Percentiles rank a stretch among this genome's conserved stretches.
Conservation (phyloP, 2,113 vertebrate genomes). For the Butastur rufipennis region DNA sequence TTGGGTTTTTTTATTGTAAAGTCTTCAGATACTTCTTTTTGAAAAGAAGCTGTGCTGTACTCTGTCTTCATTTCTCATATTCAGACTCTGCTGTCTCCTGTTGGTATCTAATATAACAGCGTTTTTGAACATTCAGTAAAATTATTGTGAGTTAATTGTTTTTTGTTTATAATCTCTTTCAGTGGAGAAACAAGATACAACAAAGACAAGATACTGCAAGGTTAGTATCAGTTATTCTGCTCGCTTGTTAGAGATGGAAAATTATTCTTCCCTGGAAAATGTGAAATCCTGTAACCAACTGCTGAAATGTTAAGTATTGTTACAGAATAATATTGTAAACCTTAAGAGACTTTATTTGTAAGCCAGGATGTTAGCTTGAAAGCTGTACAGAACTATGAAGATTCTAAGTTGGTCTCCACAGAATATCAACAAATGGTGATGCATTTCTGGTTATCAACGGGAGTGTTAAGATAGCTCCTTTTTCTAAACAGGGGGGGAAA, state of each 20-base stretch:
- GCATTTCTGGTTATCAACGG: not conserved
- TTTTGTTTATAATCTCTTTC: conserved; percentile 30
- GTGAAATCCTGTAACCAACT: not conserved
- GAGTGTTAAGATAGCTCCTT: not conserved
- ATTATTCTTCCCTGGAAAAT: not conserved
- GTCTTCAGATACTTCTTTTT: not conserved
- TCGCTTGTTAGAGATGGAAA: not conserved
- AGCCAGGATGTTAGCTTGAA: not conserved
- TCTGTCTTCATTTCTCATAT: not conserved
- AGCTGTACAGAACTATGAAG: not conserved
- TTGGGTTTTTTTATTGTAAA: not conserved
- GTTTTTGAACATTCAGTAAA: not conserved
- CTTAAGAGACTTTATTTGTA: not conserved
- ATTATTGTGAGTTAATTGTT: not conserved
- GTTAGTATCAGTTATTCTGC: conserved; percentile 66
- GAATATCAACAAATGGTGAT: not conserved
- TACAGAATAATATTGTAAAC: not conserved
- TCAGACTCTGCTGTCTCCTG: not conserved
- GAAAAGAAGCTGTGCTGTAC: not conserved
- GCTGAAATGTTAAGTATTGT: not conserved
- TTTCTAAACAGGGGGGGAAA: rapidly evolving
- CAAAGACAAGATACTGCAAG: conserved; percentile 92
- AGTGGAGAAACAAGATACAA: conserved; percentile 95
- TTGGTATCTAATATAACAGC: not conserved
- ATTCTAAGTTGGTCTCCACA: not conserved